Evolutionary conservation across 2,888 invertebrate genomes (phyloP), one percentile per base, ranked within the genome.

Genomic region (Tenthredo livida): DNA sequence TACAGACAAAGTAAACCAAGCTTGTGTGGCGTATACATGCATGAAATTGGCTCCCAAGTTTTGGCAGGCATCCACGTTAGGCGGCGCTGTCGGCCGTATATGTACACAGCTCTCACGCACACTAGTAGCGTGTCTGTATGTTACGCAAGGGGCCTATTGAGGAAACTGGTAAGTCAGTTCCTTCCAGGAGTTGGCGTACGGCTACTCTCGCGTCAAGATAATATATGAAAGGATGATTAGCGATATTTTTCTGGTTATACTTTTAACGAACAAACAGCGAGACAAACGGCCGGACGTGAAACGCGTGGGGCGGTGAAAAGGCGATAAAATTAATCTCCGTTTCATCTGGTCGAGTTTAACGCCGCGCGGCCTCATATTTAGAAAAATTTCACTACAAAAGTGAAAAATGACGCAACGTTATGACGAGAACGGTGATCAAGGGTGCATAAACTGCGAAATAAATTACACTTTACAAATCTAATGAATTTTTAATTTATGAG

Each of bases 401-500:
- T 80, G 61, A 80, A 58, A 80, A 58, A 61, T 80, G 40, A 80
- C 61, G 40, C 80, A 50, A 80, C 50, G 21, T 80, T 29, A 21
- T 21, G 61, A 58, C 58, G 29, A 21, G 80, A 61, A 61, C 80
- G 40, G 80, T 37, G 80, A 80, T 80, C 80, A 61, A 80, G 80
- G 80, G 80, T 80, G 80, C 58, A 80, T 80, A 61, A 40, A 61
- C 61, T 61, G 40, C 37, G 80, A 40, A 58, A 61, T 80, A 58
- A 80, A 80, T 80, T 80, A 80, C 37, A 80, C 61, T 61, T 37
- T 80, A 6, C 61, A 61, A 61, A 80, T 80, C 61, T 80, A 80
- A 80, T 80, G 80, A 80, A 80, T 80, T 80, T 6, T 58, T 80
- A 80, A 80, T 80, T 80, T 80, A 80, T 80, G 61, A 80, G 25